Conservation (phyloP, 2,888 invertebrate species). For the Ernsta delagoae region DNA sequence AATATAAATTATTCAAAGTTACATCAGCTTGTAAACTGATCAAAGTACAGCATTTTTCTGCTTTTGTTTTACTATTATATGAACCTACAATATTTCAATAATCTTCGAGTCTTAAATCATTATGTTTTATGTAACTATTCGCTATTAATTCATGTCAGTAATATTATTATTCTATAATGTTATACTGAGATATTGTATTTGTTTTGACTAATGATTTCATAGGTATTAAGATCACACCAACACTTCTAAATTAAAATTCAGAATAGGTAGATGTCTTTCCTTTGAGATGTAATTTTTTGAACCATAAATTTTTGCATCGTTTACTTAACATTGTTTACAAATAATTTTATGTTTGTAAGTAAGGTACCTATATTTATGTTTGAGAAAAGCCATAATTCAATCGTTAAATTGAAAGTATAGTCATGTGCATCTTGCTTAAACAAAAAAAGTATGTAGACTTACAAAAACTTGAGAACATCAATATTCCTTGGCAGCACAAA, state of each 20-base stretch:
- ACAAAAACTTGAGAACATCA: slow-evolving; percentile 77
- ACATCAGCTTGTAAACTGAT: neutral
- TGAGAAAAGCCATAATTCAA: too few relatives aligned
- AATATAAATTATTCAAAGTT: neutral
- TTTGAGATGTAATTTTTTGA: too few relatives aligned
- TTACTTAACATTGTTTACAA: too few relatives aligned
- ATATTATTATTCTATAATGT: neutral
- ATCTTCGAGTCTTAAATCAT: neutral
- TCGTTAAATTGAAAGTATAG: too few relatives aligned
- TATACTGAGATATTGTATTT: too few relatives aligned
- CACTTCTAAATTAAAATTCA: too few relatives aligned
- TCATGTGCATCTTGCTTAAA: neutral
- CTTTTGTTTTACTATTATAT: neutral
- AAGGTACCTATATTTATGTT: too few relatives aligned
- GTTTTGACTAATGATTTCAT: too few relatives aligned
- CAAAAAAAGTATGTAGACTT: slow-evolving; percentile 48
- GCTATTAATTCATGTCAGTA: neutral
- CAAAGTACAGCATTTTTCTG: neutral
- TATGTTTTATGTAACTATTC: neutral
- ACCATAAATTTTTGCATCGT: too few relatives aligned
- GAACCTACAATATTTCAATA: neutral
- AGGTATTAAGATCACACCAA: too few relatives aligned
- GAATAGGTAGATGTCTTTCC: too few relatives aligned
- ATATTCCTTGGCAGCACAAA: slow-evolving; percentile 66
- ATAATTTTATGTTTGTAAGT: too few relatives aligned